Conservation (phyloP, 2,113 vertebrate species). For the Halichoeres trimaculatus region DNA sequence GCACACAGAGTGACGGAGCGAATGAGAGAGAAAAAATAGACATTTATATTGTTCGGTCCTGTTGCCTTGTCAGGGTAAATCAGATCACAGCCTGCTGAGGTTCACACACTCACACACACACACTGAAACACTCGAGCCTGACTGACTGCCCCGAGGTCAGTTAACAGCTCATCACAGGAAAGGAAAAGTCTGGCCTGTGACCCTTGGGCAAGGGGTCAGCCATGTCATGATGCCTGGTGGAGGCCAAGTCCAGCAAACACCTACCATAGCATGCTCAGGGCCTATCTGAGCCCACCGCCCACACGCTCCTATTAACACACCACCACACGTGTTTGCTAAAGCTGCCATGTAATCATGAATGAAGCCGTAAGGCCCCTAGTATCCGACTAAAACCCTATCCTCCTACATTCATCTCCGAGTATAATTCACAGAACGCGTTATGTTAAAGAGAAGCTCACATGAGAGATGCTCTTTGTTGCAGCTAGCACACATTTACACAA, state of each 20-base stretch:
- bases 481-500: too few species aligned
- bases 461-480: too few species aligned
- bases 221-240: slow-evolving; percentile 33
- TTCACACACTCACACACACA: slow-evolving; percentile 37
- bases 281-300: background rate
- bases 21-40: slow-evolving; percentile 52
- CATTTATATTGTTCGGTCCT: slow-evolving; percentile 68
- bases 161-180: slow-evolving; percentile 65
- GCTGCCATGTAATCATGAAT: background rate
- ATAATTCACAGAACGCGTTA: too few species aligned
- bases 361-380: background rate
- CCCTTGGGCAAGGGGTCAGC: slow-evolving; percentile 48
- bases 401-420: too few species aligned
- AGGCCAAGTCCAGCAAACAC: slow-evolving; percentile 52
- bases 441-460: too few species aligned
- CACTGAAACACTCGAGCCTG: slow-evolving; percentile 40
- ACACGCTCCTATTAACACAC: background rate
- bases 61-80: slow-evolving; percentile 71
- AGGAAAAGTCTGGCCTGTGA: slow-evolving; percentile 59
- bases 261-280: slow-evolving; percentile 20
- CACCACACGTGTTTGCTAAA: background rate
- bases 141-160: slow-evolving; percentile 62
- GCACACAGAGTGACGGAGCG: slow-evolving; percentile 31
- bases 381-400: too few species aligned
- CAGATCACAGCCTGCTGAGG: slow-evolving; percentile 58